phyloP scores from a whole-genome alignment of 2,888 invertebrate genomes.

The Ormyrus pomaceus region DNA sequence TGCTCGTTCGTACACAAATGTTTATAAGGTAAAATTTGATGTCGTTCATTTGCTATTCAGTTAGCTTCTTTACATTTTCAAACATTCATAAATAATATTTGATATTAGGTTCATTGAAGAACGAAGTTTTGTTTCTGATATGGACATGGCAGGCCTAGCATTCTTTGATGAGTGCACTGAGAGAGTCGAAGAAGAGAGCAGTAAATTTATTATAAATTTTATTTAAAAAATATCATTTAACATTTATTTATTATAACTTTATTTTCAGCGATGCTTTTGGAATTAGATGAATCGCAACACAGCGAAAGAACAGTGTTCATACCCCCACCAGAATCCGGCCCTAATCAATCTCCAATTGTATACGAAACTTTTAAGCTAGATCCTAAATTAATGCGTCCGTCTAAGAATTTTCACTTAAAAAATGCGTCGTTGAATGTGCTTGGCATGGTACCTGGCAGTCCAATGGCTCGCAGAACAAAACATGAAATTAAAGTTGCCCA shows the following conservation, averaged over 20 bases:
- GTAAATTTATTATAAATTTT: not conserved
- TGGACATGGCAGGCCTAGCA: constrained; percentile 92
- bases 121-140: constrained; percentile 98
- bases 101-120: constrained; percentile 94
- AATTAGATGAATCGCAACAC: constrained; percentile 86
- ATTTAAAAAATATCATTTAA: no score
- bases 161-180: constrained; percentile 99
- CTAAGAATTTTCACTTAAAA: constrained; percentile 69
- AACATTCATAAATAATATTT: no score
- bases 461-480: constrained; percentile 94
- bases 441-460: constrained; percentile 84
- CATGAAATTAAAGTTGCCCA: constrained; percentile 96
- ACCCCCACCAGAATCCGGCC: constrained; percentile 90
- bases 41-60: constrained; percentile 3
- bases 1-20: constrained; percentile 96
- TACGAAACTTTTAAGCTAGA: constrained; percentile 82
- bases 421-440: constrained; percentile 71
- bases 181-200: constrained; percentile 78
- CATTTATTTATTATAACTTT: constrained; percentile 5
- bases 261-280: constrained; percentile 79
- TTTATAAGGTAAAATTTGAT: constrained; percentile 81
- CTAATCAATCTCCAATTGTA: constrained; percentile 68
- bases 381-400: constrained; percentile 78
- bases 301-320: constrained; percentile 96
- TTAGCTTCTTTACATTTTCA: no score